These are phyloP conservation scores for Silurus aristotelis DNA, from an alignment of 2,797 vertebrate genomes.

Conservation along the genomic window DNA sequence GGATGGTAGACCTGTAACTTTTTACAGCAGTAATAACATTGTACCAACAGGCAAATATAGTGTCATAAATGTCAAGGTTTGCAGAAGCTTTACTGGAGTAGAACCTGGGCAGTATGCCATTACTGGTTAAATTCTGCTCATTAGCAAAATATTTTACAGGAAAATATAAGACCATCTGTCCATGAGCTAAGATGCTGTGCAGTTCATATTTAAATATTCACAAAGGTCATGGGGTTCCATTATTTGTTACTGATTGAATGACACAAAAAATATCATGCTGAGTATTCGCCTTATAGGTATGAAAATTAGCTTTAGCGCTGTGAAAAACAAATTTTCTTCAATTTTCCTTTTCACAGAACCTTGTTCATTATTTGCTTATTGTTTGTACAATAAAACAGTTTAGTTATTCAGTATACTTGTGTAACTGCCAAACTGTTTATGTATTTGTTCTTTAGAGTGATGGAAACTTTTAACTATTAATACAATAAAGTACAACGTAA, in stretches of 20 bases:
- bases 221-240: conserved; percentile 16
- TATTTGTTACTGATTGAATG: conserved; percentile 20
- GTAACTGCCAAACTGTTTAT: conserved; percentile 46
- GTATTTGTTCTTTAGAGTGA: conserved; percentile 49
- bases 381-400: neutral
- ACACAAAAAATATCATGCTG: neutral
- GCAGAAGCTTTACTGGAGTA: conserved; percentile 25
- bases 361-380: neutral
- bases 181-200: conserved; percentile 8
- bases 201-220: conserved; percentile 24
- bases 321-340: conserved; percentile 9
- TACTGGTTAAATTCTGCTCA: conserved; percentile 18
- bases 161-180: conserved; percentile 30
- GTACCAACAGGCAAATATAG: conserved; percentile 2
- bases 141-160: conserved; percentile 23
- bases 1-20: neutral
- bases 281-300: neutral
- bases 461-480: conserved; percentile 55
- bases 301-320: conserved; percentile 5
- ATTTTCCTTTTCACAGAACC: neutral
- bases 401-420: conserved; percentile 38
- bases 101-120: conserved; percentile 26
- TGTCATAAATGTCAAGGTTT: conserved; percentile 10
- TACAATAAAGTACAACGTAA: conserved; percentile 40
- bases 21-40: conserved; percentile 5